A percentile compares a stretch with the other conserved stretches of the same genome.
Conservation (phyloP, 2,113 vertebrate species). For the Bufo gargarizans region DNA sequence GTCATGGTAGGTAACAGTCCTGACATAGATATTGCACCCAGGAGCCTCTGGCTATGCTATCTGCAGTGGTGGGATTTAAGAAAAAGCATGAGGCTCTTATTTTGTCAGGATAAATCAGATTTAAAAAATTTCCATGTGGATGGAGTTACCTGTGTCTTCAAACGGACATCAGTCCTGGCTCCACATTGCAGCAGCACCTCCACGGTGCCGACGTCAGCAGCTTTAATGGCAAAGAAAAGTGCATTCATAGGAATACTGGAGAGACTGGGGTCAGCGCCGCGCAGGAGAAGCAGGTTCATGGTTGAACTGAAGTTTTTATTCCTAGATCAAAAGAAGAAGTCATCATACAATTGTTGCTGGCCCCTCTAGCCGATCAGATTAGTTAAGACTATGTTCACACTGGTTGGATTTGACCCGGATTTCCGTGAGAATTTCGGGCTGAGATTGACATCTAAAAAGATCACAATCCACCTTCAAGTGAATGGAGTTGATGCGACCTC, state of each 20-base stretch:
- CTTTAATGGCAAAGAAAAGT: slow-evolving; percentile 82
- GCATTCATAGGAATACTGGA: slow-evolving; percentile 74
- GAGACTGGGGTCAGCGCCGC: slow-evolving; percentile 83
- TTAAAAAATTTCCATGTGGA: not conserved
- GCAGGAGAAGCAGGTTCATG: slow-evolving; percentile 75
- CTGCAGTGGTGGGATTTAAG: not conserved
- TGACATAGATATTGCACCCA: not conserved
- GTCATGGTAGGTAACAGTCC: not conserved
- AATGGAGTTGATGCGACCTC: too few relatives aligned
- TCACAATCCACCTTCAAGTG: too few relatives aligned
- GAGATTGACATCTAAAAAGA: too few relatives aligned
- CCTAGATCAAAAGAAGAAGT: slow-evolving; percentile 62
- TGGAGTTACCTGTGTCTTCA: slow-evolving; percentile 71
- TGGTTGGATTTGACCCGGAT: too few relatives aligned
- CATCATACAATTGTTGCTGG: not conserved
- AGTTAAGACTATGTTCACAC: too few relatives aligned
- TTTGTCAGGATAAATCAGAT: not conserved
- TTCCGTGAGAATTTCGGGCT: too few relatives aligned
- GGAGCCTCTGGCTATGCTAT: not conserved
- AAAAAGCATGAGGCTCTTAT: not conserved
- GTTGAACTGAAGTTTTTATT: slow-evolving; percentile 70
- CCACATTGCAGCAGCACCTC: slow-evolving; percentile 75
- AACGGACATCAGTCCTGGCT: slow-evolving; percentile 75
- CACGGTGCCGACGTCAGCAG: slow-evolving; percentile 74
- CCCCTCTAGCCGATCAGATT: not conserved